Evolutionary conservation across 2,797 vertebrate species (phyloP), one percentile per base, ranked within the genome.

Genomic region (Tenualosa ilisha): DNA sequence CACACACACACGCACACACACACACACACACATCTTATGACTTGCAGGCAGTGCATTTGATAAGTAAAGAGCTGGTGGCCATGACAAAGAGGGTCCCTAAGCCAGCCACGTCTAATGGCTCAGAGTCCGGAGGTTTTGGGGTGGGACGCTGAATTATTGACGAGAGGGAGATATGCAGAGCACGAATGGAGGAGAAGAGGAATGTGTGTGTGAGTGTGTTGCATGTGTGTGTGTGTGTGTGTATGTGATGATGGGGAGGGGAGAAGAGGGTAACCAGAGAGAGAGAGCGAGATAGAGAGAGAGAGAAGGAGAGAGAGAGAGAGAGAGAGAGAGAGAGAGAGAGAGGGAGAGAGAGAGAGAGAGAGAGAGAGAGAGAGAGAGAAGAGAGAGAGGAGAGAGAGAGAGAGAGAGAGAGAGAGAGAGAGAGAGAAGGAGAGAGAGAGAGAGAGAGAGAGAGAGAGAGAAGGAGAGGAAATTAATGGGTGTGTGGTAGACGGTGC

Each of bases 81-180:
- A 40, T 79, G 72, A 79, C 40, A 46, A 40, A 79, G 72, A 46
- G 68, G 63, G 65, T 37, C 65, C 37, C 72, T 79, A 22, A 8
- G 37, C 15, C 86, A 86, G 81, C 84, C 81, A 82, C 81, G 79
- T 82, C 85, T 89, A 91, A 91, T 89, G 88, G 85, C 89, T 89
- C 75, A 79, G 87, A 89, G 88, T 88, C 89, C 86, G 88, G 90
- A 91, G 88, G 72, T 79, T 83, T 89, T 81, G 84, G 86, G 75
- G 83, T 82, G 87, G 84, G 85, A 84, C 88, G 82, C 87, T 91
- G 87, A 91, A 91, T 91, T 88, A 91, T 91, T 90, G 88, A 91
- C 86, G 85, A 88, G 59, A 82, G 86, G 84, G 54, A 37, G 65
- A 91, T 59, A 86, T 84, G 79, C 84, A 2, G 56, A 84, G 85